A percentile compares a stretch with the other conserved stretches of the same genome.
These are phyloP conservation scores for Cyclura pinguis DNA, from an alignment of 2,797 vertebrate species.

Conservation along the genomic window DNA sequence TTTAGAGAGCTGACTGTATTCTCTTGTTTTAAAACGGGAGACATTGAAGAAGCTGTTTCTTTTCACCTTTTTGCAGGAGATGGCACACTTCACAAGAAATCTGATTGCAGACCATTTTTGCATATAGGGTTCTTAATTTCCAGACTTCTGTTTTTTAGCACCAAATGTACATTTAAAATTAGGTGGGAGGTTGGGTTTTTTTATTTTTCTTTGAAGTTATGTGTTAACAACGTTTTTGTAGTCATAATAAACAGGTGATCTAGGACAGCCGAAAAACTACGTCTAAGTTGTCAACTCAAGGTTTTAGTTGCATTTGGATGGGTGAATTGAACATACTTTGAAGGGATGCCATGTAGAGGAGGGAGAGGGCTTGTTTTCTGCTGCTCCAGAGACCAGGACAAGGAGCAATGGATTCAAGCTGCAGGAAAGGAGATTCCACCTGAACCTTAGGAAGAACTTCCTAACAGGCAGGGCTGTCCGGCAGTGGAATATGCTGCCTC, in stretches of 20 bases:
- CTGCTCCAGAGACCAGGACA: too few species aligned
- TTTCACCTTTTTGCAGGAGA: constrained; percentile 52
- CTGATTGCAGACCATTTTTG: not conserved
- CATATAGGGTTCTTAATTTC: not conserved
- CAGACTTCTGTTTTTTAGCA: not conserved
- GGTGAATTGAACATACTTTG: not conserved
- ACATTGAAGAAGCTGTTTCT: constrained; percentile 22
- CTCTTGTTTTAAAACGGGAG: not conserved
- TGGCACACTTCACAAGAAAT: constrained; percentile 41
- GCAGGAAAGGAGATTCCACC: too few species aligned
- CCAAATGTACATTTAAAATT: not conserved
- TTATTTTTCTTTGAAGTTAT: not conserved
- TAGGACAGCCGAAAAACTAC: not conserved
- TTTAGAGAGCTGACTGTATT: too few species aligned
- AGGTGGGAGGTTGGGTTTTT: too few species aligned
- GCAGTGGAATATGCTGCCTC: too few species aligned
- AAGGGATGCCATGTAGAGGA: too few species aligned
- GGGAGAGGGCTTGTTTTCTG: too few species aligned
- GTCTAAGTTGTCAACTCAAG: not conserved
- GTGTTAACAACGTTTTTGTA: not conserved
- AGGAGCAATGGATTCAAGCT: too few species aligned
- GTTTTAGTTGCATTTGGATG: not conserved
- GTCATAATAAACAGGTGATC: not conserved
- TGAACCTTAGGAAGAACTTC: too few species aligned
- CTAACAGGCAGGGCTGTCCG: too few species aligned